A percentile compares a stretch with the other conserved stretches of the same genome.
Conservation (phyloP, 2,888 invertebrate genomes). For the Caenorhabditis sulstoni region DNA sequence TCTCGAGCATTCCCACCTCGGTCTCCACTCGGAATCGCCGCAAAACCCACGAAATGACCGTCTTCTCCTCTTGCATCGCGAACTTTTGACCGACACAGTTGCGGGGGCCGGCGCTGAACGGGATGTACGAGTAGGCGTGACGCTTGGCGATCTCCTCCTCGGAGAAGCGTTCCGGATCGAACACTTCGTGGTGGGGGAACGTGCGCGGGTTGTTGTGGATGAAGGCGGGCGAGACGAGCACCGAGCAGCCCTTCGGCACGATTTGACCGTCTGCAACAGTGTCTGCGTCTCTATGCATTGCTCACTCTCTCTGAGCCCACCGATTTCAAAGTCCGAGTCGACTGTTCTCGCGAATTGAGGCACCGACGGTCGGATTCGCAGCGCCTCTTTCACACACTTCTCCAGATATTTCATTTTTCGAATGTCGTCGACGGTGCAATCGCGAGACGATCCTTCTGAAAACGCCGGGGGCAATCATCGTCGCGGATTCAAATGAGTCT, state of each 20-base stretch:
- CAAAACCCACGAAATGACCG: constrained; percentile 81
- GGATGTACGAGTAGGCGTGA: constrained; percentile 82
- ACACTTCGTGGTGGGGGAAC: constrained; percentile 46
- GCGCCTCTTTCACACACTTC: constrained; percentile 77
- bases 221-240: constrained; percentile 63
- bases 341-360: constrained; percentile 65
- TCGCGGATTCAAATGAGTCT: not conserved
- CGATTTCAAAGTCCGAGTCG: constrained; percentile 63
- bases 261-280: constrained; percentile 58
- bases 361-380: constrained; percentile 67
- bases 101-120: constrained; percentile 82
- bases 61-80: constrained; percentile 79
- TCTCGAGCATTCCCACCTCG: constrained; percentile 67
- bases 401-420: constrained; percentile 77
- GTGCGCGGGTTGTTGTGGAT: constrained; percentile 64
- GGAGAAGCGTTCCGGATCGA: constrained; percentile 63
- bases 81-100: constrained; percentile 82
- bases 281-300: not conserved
- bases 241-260: constrained; percentile 62
- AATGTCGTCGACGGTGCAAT: constrained; percentile 79
- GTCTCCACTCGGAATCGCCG: constrained; percentile 74
- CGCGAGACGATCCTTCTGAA: constrained; percentile 59
- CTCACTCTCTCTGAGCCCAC: constrained; percentile 33
- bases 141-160: constrained; percentile 72
- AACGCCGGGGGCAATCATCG: too few relatives aligned